These are phyloP conservation scores for Macaca nemestrina DNA, from an alignment of 2,113 vertebrate genomes.

Conservation along the genomic window DNA sequence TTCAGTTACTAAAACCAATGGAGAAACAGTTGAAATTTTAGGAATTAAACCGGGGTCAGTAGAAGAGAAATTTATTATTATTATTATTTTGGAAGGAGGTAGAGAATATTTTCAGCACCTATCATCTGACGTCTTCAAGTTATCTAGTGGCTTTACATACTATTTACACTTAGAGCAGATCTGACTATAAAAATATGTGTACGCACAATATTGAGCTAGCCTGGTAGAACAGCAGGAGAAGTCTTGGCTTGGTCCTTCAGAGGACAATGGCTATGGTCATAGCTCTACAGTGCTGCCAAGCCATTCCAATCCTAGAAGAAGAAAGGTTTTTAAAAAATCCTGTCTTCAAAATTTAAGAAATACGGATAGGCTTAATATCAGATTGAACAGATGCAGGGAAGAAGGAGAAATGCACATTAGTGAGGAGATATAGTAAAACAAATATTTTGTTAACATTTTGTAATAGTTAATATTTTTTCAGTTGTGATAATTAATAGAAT, in stretches of 20 bases:
- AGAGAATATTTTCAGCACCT: neutral
- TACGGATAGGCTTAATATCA: neutral
- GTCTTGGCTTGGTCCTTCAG: neutral
- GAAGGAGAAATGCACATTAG: neutral
- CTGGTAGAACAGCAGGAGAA: neutral
- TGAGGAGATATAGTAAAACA: neutral
- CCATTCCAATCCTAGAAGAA: neutral
- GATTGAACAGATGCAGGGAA: neutral
- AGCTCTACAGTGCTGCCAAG: neutral
- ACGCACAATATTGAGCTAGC: neutral
- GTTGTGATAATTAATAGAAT: neutral
- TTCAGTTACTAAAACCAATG: neutral
- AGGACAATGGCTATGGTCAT: neutral
- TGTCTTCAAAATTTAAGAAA: slow-evolving; percentile 33
- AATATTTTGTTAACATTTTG: neutral
- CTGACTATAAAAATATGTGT: neutral
- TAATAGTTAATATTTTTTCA: neutral
- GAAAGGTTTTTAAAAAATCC: neutral
- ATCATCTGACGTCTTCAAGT: neutral
- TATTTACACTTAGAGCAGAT: neutral
- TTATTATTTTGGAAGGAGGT: neutral
- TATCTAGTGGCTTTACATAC: neutral
- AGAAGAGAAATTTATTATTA: neutral
- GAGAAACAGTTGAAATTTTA: neutral
- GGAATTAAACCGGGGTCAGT: neutral